A percentile compares a stretch with the other conserved stretches of the same genome.
Conservation (phyloP, 2,797 vertebrate genomes). For the Helostoma temminkii region DNA sequence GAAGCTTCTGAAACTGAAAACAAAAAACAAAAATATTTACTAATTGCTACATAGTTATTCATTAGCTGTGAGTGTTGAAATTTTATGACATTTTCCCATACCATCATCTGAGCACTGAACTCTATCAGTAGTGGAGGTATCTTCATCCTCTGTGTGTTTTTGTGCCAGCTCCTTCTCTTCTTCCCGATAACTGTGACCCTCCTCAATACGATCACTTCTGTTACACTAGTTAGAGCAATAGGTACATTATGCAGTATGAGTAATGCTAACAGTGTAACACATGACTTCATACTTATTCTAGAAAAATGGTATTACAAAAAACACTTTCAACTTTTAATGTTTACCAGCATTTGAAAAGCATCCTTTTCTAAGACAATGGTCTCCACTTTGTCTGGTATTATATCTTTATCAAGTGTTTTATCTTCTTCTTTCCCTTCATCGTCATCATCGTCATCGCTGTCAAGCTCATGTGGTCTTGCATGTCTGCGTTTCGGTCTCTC, state of each 20-base stretch:
- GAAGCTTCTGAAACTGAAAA: constrained; percentile 73
- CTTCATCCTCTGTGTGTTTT: constrained; percentile 68
- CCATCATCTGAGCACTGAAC: constrained; percentile 83
- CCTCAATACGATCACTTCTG: constrained; percentile 26
- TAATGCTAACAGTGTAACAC: neutral
- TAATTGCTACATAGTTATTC: neutral
- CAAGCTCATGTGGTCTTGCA: constrained; percentile 89
- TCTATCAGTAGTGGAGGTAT: constrained; percentile 72
- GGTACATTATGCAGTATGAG: neutral
- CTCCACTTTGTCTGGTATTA: constrained; percentile 74
- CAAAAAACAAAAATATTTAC: neutral
- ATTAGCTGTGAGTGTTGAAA: neutral
- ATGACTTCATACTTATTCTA: neutral
- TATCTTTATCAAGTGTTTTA: constrained; percentile 67
- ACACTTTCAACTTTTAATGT: neutral
- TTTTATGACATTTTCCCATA: constrained; percentile 68
- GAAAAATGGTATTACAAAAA: neutral
- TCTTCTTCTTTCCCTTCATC: constrained; percentile 82
- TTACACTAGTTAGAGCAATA: constrained; percentile 54
- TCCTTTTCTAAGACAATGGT: constrained; percentile 70
- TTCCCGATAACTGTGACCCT: neutral
- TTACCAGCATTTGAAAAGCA: constrained; percentile 52
- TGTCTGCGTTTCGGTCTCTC: constrained; percentile 88
- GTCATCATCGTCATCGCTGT: constrained; percentile 90
- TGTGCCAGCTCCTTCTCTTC: constrained; percentile 43